phyloP scores from a whole-genome alignment of 2,113 vertebrate genomes.

The Calyptomena viridis region DNA sequence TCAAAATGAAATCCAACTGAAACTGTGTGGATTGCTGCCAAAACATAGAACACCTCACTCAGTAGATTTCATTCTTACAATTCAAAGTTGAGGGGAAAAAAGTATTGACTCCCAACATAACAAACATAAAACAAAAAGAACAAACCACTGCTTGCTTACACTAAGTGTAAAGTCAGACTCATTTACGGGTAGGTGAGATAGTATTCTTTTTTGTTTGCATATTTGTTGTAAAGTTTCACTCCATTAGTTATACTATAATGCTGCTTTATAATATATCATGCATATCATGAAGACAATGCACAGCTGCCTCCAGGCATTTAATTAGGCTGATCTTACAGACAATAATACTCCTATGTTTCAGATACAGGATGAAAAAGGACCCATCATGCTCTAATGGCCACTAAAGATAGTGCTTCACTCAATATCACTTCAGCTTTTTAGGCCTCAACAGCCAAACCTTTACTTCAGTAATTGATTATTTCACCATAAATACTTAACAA shows the following conservation, averaged over 20 bases:
- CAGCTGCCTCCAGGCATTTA: neutral
- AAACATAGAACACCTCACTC: neutral
- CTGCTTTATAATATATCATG: too few relatives aligned
- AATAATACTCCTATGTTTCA: neutral
- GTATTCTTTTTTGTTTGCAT: neutral
- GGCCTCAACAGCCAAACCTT: neutral
- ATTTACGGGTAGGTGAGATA: neutral
- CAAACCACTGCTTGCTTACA: neutral
- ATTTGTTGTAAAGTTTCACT: neutral
- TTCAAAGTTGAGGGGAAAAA: neutral
- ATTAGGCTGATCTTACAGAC: neutral
- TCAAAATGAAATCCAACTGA: too few relatives aligned
- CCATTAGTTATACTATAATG: neutral
- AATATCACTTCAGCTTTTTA: slow-evolving; percentile 11
- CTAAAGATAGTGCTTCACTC: slow-evolving; percentile 51
- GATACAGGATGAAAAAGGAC: neutral
- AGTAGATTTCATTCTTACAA: neutral
- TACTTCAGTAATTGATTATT: slow-evolving; percentile 38
- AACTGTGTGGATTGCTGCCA: neutral
- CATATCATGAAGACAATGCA: neutral
- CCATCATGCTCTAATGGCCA: neutral
- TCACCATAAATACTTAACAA: slow-evolving; percentile 14
- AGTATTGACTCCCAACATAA: neutral
- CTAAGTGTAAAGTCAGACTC: neutral
- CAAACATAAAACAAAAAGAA: neutral